Conservation (phyloP, 2,797 vertebrate genomes). For the Euthynnus affinis region DNA sequence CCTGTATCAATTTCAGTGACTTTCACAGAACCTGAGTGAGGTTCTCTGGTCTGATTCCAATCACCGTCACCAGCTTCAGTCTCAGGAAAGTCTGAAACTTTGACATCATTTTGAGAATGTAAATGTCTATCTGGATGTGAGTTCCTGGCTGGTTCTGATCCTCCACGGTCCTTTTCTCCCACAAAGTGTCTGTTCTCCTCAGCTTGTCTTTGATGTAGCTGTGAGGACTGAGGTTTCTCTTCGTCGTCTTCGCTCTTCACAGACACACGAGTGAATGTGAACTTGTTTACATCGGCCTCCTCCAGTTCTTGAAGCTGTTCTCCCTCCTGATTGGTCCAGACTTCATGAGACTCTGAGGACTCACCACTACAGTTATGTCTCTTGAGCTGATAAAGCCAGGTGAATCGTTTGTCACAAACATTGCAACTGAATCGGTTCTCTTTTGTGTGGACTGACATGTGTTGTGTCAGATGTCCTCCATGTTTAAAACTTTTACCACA, state of each 20-base stretch:
- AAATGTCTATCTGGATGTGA: not conserved
- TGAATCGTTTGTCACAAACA: conserved; percentile 1
- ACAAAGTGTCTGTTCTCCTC: not conserved
- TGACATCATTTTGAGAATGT: not conserved
- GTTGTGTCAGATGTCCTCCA: conserved; percentile 34
- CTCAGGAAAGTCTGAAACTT: not conserved
- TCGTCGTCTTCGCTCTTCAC: conserved; percentile 11
- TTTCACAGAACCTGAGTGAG: not conserved
- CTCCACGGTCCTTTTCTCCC: conserved; percentile 16
- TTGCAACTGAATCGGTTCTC: conserved; percentile 30
- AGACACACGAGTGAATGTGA: not conserved
- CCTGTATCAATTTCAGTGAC: not conserved
- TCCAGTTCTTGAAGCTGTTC: conserved; percentile 3
- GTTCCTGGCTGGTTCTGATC: conserved; percentile 9
- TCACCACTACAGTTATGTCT: conserved; percentile 24
- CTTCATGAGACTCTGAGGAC: not conserved
- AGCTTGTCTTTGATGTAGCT: not conserved
- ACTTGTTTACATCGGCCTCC: not conserved
- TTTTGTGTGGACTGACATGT: conserved; percentile 40
- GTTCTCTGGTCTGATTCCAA: conserved; percentile 9
- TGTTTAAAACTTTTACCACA: conserved; percentile 36
- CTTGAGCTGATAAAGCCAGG: conserved; percentile 34
- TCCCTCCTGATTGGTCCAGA: not conserved
- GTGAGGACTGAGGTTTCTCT: conserved; percentile 22
- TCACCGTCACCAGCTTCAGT: conserved; percentile 22